Evolutionary conservation across 1,140 invertebrate species (phyloP).

Genomic region (Spodoptera litura): DNA sequence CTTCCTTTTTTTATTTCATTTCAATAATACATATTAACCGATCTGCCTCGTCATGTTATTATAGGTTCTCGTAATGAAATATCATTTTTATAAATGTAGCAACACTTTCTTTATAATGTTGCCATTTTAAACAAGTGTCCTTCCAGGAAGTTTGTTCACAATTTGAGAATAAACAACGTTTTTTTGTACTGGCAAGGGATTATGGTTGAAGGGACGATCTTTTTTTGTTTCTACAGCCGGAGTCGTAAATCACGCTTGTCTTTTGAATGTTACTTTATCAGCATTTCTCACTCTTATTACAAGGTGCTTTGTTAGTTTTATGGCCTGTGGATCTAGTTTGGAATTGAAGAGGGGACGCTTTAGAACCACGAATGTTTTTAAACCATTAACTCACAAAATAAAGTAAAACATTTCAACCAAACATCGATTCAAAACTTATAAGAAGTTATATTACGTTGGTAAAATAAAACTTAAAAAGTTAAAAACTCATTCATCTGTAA

Average conservation of each 20-base stretch:
- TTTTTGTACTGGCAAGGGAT: constrained; percentile 29
- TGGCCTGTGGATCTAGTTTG: constrained; percentile 11
- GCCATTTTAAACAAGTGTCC: constrained; percentile 46
- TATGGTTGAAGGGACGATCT: constrained; percentile 30
- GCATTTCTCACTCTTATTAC: constrained; percentile 35
- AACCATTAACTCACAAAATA: neutral
- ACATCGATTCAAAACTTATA: neutral
- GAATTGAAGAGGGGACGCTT: neutral
- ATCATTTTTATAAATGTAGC: constrained; percentile 60
- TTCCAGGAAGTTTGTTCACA: constrained; percentile 53
- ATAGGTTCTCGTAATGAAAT: constrained; percentile 70
- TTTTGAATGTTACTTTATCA: constrained; percentile 41
- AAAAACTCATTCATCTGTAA: constrained; percentile 7
- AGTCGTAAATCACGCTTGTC: constrained; percentile 47
- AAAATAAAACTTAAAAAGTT: neutral
- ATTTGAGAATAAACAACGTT: constrained; percentile 36
- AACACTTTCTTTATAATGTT: constrained; percentile 55
- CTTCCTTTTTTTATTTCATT: constrained; percentile 66
- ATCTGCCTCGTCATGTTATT: constrained; percentile 78
- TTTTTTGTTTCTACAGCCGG: constrained; percentile 42
- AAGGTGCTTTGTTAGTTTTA: constrained; percentile 37
- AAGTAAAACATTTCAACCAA: neutral
- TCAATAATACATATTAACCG: constrained; percentile 80
- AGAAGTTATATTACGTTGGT: neutral
- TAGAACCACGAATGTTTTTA: constrained; percentile 5